Percentiles rank a stretch among this genome's conserved stretches.
Conservation (phyloP, 2,113 vertebrate species). For the Sciurus niger region DNA sequence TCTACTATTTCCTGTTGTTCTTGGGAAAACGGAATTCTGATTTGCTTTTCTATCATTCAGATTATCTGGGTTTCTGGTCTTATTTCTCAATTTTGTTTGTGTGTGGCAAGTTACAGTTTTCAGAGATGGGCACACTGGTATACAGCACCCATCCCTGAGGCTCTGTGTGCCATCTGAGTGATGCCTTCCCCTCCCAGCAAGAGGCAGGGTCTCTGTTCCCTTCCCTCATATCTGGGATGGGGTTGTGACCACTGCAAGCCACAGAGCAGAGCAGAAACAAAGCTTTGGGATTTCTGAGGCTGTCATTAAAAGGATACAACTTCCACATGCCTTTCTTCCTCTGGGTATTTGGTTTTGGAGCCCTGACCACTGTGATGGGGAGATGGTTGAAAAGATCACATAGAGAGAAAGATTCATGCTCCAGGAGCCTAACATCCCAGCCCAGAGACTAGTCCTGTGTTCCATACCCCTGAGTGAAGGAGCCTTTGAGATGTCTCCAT, state of each 20-base stretch:
- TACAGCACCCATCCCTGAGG: too few relatives aligned
- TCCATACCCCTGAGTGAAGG: not conserved
- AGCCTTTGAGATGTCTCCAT: not conserved
- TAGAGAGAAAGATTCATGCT: not conserved
- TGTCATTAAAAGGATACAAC: not conserved
- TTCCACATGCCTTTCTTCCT: not conserved
- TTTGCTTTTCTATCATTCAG: conserved; percentile 20
- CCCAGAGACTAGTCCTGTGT: not conserved
- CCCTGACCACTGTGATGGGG: not conserved
- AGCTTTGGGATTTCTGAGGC: not conserved
- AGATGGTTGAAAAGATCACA: not conserved
- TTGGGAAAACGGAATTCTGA: not conserved
- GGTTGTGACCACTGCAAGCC: not conserved
- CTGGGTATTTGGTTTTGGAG: not conserved
- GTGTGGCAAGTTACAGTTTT: not conserved
- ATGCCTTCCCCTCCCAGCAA: rapidly evolving
- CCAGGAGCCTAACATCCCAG: not conserved
- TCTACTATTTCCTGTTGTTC: not conserved
- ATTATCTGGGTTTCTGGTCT: not conserved
- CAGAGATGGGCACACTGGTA: not conserved
- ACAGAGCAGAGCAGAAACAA: not conserved
- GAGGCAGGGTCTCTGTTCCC: not conserved
- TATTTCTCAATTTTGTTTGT: not conserved
- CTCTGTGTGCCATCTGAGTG: not conserved
- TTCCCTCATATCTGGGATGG: not conserved